phyloP scores from a whole-genome alignment of 2,797 vertebrate species.

The Pipistrellus pygmaeus region DNA sequence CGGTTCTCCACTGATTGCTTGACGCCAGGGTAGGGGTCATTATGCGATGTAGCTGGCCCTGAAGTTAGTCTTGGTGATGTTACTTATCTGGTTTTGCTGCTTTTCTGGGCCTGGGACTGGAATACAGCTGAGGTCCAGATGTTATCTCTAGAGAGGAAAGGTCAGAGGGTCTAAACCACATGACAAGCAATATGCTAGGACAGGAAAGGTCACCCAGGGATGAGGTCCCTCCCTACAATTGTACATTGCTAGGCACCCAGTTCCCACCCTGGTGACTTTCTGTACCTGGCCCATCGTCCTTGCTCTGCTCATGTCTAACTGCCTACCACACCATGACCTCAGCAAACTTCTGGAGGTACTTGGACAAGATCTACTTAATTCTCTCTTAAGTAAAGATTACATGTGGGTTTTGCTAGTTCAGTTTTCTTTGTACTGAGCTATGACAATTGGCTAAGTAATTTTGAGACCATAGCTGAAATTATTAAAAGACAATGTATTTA shows the following conservation, averaged over 20 bases:
- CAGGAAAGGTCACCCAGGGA: not conserved
- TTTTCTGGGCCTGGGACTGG: not conserved
- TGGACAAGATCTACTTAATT: constrained; percentile 55
- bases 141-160: not conserved
- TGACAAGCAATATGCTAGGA: not conserved
- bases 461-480: not conserved
- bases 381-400: constrained; percentile 8
- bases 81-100: not conserved
- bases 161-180: not conserved
- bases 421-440: not conserved
- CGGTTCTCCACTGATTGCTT: not conserved
- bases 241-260: not conserved
- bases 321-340: not conserved
- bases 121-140: not conserved
- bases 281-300: not conserved
- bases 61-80: not conserved
- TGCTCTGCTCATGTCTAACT: not conserved
- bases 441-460: not conserved
- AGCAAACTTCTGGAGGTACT: constrained; percentile 32
- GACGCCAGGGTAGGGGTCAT: not conserved
- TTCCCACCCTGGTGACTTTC: not conserved
- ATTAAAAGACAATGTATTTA: not conserved
- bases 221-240: not conserved
- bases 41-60: not conserved
- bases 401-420: constrained; percentile 11